phyloP scores from a whole-genome alignment of 2,797 vertebrate species.

The Leuciscus waleckii region DNA sequence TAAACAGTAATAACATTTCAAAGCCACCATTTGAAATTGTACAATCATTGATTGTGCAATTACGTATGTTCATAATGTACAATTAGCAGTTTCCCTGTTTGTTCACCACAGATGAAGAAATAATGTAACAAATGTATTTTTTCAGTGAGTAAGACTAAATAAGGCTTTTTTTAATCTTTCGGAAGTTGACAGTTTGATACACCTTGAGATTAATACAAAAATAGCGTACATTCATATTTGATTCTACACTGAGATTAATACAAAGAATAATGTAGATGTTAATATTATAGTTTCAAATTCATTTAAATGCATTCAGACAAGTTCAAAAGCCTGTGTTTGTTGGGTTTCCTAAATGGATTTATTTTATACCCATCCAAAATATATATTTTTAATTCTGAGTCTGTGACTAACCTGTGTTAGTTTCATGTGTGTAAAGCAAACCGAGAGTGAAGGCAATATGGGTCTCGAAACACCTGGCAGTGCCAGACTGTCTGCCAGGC shows the following conservation, averaged over 20 bases:
- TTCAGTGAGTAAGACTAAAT: not conserved
- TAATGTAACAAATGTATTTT: not conserved
- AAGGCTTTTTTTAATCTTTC: not conserved
- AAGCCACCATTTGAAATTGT: not conserved
- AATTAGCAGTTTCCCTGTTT: not conserved
- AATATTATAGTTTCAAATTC: not conserved
- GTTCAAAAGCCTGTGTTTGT: not conserved
- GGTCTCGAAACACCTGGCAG: conserved; percentile 35
- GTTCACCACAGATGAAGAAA: not conserved
- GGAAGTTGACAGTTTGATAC: not conserved
- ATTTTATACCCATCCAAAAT: not conserved
- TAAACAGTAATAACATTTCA: not conserved
- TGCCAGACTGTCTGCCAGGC: conserved; percentile 28
- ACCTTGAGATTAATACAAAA: not conserved
- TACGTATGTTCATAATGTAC: not conserved
- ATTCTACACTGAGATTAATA: not conserved
- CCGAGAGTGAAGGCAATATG: not conserved
- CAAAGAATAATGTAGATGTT: not conserved
- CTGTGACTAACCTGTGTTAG: not conserved
- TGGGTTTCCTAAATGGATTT: not conserved
- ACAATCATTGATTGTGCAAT: not conserved
- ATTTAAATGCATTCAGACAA: not conserved
- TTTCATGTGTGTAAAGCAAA: not conserved
- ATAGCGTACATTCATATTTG: not conserved
- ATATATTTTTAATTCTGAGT: not conserved